Percentiles rank a stretch among this genome's conserved stretches.
These are phyloP conservation scores for Pyrgilauda ruficollis DNA, from an alignment of 2,113 vertebrate genomes.

Conservation along the genomic window DNA sequence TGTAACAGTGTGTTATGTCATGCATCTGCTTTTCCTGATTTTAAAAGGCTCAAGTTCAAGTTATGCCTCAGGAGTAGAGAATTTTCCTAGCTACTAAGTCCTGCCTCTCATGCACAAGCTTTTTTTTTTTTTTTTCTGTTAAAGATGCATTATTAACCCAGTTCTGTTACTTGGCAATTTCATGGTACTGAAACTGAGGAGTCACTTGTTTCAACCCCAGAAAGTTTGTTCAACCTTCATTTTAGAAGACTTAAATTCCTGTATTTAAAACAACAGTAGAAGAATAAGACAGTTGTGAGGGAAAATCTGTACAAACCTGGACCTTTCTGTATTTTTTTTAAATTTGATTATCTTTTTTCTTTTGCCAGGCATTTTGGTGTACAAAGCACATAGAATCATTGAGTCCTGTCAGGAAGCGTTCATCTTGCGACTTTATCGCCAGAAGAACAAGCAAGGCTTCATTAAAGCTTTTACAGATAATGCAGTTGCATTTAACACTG, in stretches of 20 bases:
- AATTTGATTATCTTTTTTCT: background rate
- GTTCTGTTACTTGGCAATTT: background rate
- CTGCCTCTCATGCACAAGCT: background rate
- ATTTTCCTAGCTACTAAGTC: background rate
- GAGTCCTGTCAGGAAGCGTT: constrained; percentile 97
- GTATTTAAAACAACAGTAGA: background rate
- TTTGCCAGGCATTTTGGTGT: constrained; percentile 74
- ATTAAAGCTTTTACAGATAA: constrained; percentile 98
- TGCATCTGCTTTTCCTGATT: background rate
- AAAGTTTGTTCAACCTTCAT: background rate
- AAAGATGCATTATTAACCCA: background rate
- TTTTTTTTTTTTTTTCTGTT: background rate
- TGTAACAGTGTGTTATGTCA: background rate
- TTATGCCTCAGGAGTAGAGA: background rate
- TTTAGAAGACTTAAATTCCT: background rate
- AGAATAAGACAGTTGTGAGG: background rate
- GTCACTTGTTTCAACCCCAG: background rate
- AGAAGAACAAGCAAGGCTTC: constrained; percentile 97
- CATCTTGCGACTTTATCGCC: constrained; percentile 92
- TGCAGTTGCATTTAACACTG: constrained; percentile 87
- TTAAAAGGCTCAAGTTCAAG: background rate
- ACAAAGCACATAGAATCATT: constrained; percentile 79
- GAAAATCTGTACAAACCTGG: background rate
- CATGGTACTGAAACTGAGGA: background rate
- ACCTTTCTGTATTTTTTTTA: background rate